Percentiles rank a stretch among this genome's conserved stretches.
These are phyloP conservation scores for Papilio polytes DNA, from an alignment of 1,140 invertebrate genomes.

Conservation along the genomic window DNA sequence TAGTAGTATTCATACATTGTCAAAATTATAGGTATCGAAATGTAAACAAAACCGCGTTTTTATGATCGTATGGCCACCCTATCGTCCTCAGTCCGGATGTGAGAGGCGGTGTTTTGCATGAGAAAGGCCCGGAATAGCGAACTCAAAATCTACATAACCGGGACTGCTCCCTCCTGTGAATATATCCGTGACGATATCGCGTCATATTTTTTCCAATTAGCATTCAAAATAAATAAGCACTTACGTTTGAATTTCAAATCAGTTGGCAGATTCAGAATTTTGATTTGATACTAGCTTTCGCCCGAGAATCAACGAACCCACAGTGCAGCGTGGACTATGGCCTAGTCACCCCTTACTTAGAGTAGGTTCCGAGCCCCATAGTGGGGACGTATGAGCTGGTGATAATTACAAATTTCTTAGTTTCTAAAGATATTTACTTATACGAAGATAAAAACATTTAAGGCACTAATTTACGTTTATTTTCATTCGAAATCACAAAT, in stretches of 20 bases:
- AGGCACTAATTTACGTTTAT: background rate
- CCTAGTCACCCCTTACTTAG: no score
- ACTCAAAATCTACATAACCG: conserved; percentile 26
- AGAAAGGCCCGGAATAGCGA: conserved; percentile 22
- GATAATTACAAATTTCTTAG: background rate
- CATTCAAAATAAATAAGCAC: background rate
- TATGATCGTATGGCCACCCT: background rate
- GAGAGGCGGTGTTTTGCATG: conserved; percentile 20
- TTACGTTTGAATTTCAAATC: background rate
- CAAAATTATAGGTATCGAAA: conserved; percentile 7
- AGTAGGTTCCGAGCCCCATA: no score
- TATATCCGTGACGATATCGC: background rate
- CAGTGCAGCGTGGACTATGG: no score
- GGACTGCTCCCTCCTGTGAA: background rate
- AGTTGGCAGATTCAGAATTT: background rate
- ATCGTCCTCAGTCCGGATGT: conserved; percentile 3
- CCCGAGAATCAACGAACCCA: no score
- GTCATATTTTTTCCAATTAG: conserved; percentile 20
- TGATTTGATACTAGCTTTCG: background rate
- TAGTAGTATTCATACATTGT: no score
- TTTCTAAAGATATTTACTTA: background rate
- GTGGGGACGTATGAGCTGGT: no score
- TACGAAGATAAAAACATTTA: background rate
- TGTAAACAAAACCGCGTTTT: conserved; percentile 6
- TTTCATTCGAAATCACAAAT: background rate